Base-by-base conservation (phyloP, 2,113 vertebrate genomes). In the Seriola aureovittata region DNA sequence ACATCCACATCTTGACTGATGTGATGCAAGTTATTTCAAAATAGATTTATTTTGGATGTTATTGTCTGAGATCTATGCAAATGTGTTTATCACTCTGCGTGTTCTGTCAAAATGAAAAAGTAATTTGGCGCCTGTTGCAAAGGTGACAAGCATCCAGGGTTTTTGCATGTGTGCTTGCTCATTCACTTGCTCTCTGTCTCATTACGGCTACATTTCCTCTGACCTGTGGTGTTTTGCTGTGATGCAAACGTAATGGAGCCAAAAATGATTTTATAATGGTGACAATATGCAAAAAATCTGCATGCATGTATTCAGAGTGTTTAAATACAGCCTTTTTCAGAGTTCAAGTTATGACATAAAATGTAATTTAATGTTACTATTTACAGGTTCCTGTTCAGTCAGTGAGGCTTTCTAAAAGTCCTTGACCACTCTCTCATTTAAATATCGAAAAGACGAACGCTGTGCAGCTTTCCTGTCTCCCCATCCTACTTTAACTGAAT, bases 21-120 rank as follows among this genome's bases (percentile, higher is more conserved):
- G 66, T 16, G 66, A 58, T 23, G 52, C 1, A 14, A 40, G 52
- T n/a, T 50, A 32, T 46, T 73, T 50, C 4, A n/a, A 55, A 54
- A 48, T n/a, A 44, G 2, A 29, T 66, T 55, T 16, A 46, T 19
- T 54, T 66, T 21, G 12, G 29, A 67, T n/a, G 36, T 66, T 40
- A 6, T 42, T 17, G n/a, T 58, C 32, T 34, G 65, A 66, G n/a
- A 40, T 66, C 17, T 60, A 36, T 72, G 69, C 4, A 73, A 68
- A 79, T 71, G 44, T 8, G 0, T 60, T 63, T 10, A 19, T 55
- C 32, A 4, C 32, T 5, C 21, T 16, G 65, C 54, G 23, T 38
- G 21, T 25, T 72, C 58, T 63, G 21, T 62, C 19, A 17, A n/a
- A 65, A 59, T 23, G 10, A 79, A 62, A 78, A 46, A 1, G 8